Evolutionary conservation across 2,797 vertebrate genomes (phyloP), one percentile per base, ranked within the genome.

Genomic region (Acanthurus leucopareius): DNA sequence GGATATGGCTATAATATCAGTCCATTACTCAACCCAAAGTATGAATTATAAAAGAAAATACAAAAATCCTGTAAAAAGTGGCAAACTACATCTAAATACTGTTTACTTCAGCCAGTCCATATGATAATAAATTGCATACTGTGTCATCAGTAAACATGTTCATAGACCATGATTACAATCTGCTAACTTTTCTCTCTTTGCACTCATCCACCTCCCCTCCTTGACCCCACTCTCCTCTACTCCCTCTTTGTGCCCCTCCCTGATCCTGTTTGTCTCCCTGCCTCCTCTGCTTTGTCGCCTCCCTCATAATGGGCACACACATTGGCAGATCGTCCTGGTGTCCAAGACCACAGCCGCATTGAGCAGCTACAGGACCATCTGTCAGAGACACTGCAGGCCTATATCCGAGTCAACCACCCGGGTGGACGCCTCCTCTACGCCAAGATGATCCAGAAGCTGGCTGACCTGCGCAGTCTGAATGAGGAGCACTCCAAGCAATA

Each of bases 401-500:
- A 99, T 86, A 99, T 99, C 91, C 96, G 95, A 4, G 95, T 97
- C 86, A 93, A 96, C 79, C 98, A 98, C 91, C 96, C 96, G 0
- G 97, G 97, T 2, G 94, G 97, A 42, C 97, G 95, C 77, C 94
- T 97, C 76, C 96, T 98, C 73, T 99, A 99, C 0, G 96, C 98
- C 85, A 99, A 97, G 93, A 99, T 99, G 98, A 99, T 99, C 95
- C 98, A 99, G 94, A 99, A 99, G 85, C 93, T 99, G 75, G 97
- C 98, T 0, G 98, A 99, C 88, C 95, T 99, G 63, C 95, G 98
- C 52, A 99, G 97, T 94, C 96, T 99, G 66, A 99, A 98, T 0
- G 97, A 99, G 93, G 97, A 99, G 92, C 97, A 99, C 94, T 97
- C 97, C 87, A 97, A 97, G 92, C 97, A 99, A 94, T 99, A 98